Percentiles rank a stretch among this genome's conserved stretches.
phyloP scores from a whole-genome alignment of 2,797 vertebrate species.

The Chromobotia macracanthus region DNA sequence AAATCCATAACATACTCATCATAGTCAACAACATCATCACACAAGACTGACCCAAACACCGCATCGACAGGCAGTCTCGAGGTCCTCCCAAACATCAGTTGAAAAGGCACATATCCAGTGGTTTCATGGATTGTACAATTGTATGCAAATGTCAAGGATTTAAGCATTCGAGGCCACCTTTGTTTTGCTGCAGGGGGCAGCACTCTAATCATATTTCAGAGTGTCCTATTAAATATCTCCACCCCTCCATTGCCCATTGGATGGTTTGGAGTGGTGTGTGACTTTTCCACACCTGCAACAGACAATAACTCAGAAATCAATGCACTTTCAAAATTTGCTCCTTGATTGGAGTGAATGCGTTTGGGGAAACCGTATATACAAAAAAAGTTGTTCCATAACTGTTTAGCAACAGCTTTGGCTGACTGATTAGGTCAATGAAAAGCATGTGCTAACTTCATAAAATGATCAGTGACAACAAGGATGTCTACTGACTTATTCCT shows the following conservation, averaged over 20 bases:
- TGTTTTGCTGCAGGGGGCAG: constrained; percentile 7
- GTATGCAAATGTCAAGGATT: constrained; percentile 24
- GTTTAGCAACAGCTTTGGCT: not conserved
- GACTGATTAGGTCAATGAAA: not conserved
- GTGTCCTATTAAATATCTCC: constrained; percentile 22
- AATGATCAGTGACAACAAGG: constrained; percentile 3
- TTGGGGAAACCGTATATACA: not conserved
- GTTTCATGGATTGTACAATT: constrained; percentile 21
- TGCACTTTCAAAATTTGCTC: constrained; percentile 2
- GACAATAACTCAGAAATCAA: not conserved
- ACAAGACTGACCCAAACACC: not conserved
- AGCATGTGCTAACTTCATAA: not conserved
- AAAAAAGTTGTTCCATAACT: not conserved
- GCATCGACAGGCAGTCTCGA: not conserved
- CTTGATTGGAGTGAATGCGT: not conserved
- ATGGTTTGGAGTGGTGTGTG: not conserved
- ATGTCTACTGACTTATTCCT: not conserved
- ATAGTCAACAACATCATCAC: constrained; percentile 1
- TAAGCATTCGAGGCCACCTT: constrained; percentile 2
- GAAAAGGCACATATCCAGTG: not conserved
- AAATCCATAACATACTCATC: constrained; percentile 6
- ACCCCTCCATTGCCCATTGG: constrained; percentile 8
- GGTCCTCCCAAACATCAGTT: constrained; percentile 4
- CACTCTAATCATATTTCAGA: constrained; percentile 12
- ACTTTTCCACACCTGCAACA: not conserved